A percentile compares a stretch with the other conserved stretches of the same genome.
phyloP scores from a whole-genome alignment of 2,113 vertebrate genomes.

The Pteruthius melanotis region DNA sequence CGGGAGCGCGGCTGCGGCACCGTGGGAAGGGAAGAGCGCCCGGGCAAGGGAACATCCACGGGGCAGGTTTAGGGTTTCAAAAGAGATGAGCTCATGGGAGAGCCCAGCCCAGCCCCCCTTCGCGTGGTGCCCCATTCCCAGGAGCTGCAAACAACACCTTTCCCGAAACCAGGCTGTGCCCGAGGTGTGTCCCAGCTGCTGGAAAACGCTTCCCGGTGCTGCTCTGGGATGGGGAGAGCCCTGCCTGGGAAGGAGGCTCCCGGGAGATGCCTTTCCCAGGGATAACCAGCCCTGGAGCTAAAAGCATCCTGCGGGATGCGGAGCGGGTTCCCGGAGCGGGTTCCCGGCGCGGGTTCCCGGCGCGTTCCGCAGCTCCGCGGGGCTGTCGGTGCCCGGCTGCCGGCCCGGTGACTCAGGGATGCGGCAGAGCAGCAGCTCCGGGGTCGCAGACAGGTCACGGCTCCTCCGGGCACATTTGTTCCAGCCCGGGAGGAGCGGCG shows the following conservation, averaged over 20 bases:
- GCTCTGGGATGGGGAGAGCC: background rate
- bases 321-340: background rate
- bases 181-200: background rate
- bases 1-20: background rate
- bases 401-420: background rate
- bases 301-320: background rate
- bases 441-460: background rate
- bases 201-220: background rate
- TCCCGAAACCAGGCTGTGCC: background rate
- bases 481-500: background rate
- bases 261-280: background rate
- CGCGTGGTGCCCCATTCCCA: background rate
- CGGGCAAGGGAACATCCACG: background rate
- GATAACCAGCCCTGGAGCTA: too few species aligned
- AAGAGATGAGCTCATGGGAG: constrained; percentile 7
- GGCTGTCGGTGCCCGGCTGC: background rate
- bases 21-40: background rate
- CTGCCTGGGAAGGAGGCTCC: background rate
- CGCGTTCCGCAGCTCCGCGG: background rate
- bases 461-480: background rate
- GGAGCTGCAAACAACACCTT: background rate
- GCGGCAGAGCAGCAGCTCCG: background rate
- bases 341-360: background rate
- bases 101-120: background rate
- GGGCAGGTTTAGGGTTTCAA: constrained; percentile 18